Evolutionary conservation across 2,113 vertebrate genomes (phyloP), one percentile per base, ranked within the genome.

Genomic region (Rhizomys pruinosus): DNA sequence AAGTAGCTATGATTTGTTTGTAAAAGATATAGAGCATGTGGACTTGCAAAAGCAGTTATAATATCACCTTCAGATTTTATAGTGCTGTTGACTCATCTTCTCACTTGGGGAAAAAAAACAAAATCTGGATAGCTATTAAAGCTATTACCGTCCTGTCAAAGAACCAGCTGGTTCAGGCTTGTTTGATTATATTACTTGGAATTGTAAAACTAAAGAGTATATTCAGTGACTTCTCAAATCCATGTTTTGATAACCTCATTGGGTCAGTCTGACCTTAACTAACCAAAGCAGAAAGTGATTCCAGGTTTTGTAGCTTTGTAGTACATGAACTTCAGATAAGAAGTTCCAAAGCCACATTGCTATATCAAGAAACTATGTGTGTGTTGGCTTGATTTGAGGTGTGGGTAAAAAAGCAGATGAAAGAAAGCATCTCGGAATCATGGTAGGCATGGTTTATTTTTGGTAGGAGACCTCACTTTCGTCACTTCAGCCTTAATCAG

Each of bases 231-330:
- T 95, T 92, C 87, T 89, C 25, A 42, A 84, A 90, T 90, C 34
- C 66, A 69, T 96, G 95, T 94, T 97, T 96, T 96, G 95, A 96
- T 96, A 97, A 94, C 89, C 92, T 90, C 22, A 11, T 52, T 37
- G 57, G 95, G 95, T 97, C 95, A 96, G 55, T 73, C 59, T 89
- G 95, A 96, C 93, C 92, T 95, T 63, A 91, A 59, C 66, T 80
- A 72, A 84, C 84, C 68, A 34, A 87, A 88, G 73, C 81, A 84
- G 80, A 93, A 71, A 71, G 23, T 68, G 23, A 37, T 68, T 95
- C 93, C 84, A 91, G 55, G 86, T 87, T 94, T 73, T 2, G 4
- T 71, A 61, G 55, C 64, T 89, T 32, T 84, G 78, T 69, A 13
- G 4, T 27, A 2, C 55, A 47, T 66, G 47, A 89, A 61, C 74